Percentiles rank a stretch among this genome's conserved stretches.
Evolutionary conservation across 2,113 vertebrate species (phyloP).

Genomic region (Synchiropus splendidus): DNA sequence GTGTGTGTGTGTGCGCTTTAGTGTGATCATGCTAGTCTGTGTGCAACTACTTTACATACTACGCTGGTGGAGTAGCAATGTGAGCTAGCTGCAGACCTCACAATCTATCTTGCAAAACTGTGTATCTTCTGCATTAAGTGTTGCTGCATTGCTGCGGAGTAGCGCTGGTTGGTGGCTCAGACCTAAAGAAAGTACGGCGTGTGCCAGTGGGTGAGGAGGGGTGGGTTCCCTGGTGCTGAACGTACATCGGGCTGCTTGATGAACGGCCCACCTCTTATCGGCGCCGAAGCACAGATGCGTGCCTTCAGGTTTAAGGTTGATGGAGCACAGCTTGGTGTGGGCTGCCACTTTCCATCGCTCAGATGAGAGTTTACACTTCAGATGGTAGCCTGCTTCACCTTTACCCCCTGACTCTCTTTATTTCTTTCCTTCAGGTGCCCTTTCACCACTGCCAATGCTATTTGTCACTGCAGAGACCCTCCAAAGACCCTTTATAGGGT

Average conservation of each 20-base stretch:
- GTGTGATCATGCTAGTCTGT: too few relatives aligned
- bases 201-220: slow-evolving; percentile 26
- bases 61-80: too few relatives aligned
- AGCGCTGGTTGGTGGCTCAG: too few relatives aligned
- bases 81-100: too few relatives aligned
- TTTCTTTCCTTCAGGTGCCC: slow-evolving; percentile 59
- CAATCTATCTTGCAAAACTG: too few relatives aligned
- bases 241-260: slow-evolving; percentile 34
- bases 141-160: too few relatives aligned
- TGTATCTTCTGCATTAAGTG: too few relatives aligned
- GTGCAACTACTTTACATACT: too few relatives aligned
- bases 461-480: slow-evolving; percentile 38
- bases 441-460: slow-evolving; percentile 28
- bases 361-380: slow-evolving; percentile 47
- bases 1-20: slow-evolving; percentile 3
- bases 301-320: slow-evolving; percentile 63
- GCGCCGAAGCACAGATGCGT: slow-evolving; percentile 59
- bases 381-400: slow-evolving; percentile 20
- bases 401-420: slow-evolving; percentile 22
- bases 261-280: slow-evolving; percentile 58
- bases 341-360: slow-evolving; percentile 46
- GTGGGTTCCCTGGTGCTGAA: slow-evolving; percentile 26
- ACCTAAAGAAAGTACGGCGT: too few relatives aligned
- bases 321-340: slow-evolving; percentile 47
- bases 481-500: slow-evolving; percentile 36